A percentile compares a stretch with the other conserved stretches of the same genome.
Evolutionary conservation across 2,888 invertebrate genomes (phyloP).

Genomic region (Alsophila aescularia): DNA sequence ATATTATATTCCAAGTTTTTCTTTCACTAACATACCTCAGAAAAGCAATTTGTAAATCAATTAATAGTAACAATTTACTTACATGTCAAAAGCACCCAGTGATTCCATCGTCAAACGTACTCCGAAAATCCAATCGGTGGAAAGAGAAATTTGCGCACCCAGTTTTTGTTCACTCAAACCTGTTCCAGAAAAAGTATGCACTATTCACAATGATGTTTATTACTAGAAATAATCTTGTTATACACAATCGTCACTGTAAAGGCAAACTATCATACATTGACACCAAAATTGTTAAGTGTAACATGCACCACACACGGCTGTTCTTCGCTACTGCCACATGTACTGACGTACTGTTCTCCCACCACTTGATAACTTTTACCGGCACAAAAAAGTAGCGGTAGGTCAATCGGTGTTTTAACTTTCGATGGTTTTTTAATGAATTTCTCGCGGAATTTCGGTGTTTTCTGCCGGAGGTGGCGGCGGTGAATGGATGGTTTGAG

Average conservation of each 20-base stretch:
- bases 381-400: constrained; percentile 28
- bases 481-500: constrained; percentile 58
- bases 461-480: constrained; percentile 52
- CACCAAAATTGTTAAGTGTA: constrained; percentile 13
- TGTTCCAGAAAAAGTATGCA: constrained; percentile 23
- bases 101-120: constrained; percentile 46
- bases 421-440: constrained; percentile 41
- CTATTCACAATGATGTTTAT: constrained; percentile 18
- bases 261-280: constrained; percentile 4
- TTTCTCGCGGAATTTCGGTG: constrained; percentile 43
- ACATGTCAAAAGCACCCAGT: constrained; percentile 39
- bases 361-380: constrained; percentile 41
- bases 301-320: constrained; percentile 10
- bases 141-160: constrained; percentile 48
- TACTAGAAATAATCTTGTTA: neutral
- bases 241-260: neutral
- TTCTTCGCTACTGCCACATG: constrained; percentile 54
- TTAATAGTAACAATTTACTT: constrained; percentile 36
- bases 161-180: constrained; percentile 36
- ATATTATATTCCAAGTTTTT: neutral
- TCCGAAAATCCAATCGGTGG: constrained; percentile 45
- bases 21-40: neutral
- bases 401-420: constrained; percentile 41
- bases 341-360: constrained; percentile 40
- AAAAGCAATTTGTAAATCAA: neutral